Base-by-base conservation (phyloP, 2,113 vertebrate species). In the Pterocles orientalis region DNA sequence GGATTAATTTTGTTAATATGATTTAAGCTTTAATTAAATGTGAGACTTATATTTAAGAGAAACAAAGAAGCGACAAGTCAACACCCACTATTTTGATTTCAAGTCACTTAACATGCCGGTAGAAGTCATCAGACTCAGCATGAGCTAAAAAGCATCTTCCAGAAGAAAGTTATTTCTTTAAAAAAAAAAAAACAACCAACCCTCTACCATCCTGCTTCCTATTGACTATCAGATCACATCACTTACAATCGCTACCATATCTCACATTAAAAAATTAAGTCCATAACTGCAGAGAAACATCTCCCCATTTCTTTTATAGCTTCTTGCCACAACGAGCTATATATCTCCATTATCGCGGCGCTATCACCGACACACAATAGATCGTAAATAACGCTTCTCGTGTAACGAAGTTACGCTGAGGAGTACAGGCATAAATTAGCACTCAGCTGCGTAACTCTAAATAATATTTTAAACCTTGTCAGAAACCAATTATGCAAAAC, bases 191-290 rank as follows among this genome's bases (percentile, higher is more conserved):
- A 8, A 1, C 25, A 25, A 14, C 3, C 45, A 14, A 61, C 34
- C 19, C 45, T 68, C 28, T 33, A 12, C 76, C 85, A 81, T 12
- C 71, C 71, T 41, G 50, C 45, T 90, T 82, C 82, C 81, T 8
- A 25, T 31, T 88, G 93, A 83, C 82, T 94, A 33, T 19, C 92
- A 77, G 92, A 75, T 86, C 91, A 45, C 92, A 94, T 94, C 96
- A 71, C 92, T 92, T n/a, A 34, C 64, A 21, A 36, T 24, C 28
- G 0, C 94, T 29, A 20, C 94, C 91, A 75, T 79, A 90, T 61
- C 92, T 95, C 91, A 87, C 94, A 91, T 97, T 91, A 96, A 95
- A 95, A 97, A 97, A 96, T 96, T 92, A 96, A 97, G 94, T 95
- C 92, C 91, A n/a, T 95, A 93, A 89, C 81, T 60, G 92, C 86